Evolutionary conservation across 2,113 vertebrate genomes (phyloP).

Genomic region (Echinops telfairi): DNA sequence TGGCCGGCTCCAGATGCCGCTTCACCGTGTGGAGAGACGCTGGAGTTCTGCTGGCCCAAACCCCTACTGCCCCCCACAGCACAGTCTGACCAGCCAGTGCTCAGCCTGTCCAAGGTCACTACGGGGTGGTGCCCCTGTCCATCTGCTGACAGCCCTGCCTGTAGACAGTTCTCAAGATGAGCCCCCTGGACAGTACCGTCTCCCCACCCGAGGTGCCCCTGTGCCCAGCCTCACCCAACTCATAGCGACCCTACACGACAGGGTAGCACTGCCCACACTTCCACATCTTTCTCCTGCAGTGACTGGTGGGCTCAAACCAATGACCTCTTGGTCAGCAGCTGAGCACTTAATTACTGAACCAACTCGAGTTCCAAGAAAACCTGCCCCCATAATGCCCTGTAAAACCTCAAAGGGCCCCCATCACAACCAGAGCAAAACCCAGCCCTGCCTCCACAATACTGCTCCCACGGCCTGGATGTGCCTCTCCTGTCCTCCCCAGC

Average conservation of each 20-base stretch:
- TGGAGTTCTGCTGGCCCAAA: background rate
- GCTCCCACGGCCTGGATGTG: background rate
- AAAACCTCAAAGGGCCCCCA: background rate
- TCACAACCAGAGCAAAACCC: rapidly evolving
- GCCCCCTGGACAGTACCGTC: rapidly evolving
- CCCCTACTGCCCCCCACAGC: background rate
- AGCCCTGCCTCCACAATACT: background rate
- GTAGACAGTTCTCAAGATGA: background rate
- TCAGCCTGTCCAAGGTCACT: background rate
- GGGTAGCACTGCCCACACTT: background rate
- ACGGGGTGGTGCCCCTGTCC: background rate
- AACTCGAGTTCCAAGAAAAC: background rate
- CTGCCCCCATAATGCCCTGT: background rate
- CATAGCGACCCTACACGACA: background rate
- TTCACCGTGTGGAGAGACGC: rapidly evolving
- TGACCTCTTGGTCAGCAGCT: background rate
- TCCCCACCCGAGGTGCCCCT: background rate
- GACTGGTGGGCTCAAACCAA: background rate
- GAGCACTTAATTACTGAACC: background rate
- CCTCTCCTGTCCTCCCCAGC: background rate
- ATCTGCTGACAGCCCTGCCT: background rate
- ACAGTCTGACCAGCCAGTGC: rapidly evolving
- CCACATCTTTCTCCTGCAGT: background rate
- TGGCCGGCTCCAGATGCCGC: background rate
- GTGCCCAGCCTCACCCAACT: background rate